Evolutionary conservation across 2,113 vertebrate species (phyloP).

Genomic region (Axis porcinus): DNA sequence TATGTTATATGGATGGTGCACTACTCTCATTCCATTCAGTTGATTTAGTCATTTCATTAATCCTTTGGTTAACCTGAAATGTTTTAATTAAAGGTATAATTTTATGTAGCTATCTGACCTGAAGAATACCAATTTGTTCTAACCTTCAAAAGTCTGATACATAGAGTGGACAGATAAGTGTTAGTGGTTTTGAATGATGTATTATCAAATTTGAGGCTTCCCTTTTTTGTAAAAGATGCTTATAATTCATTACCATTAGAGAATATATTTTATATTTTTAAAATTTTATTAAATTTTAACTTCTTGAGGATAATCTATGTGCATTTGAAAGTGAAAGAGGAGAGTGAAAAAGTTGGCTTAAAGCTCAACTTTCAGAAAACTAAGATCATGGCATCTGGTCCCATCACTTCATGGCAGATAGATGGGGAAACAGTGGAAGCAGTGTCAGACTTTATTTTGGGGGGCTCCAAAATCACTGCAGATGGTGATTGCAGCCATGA

Average conservation of each 20-base stretch:
- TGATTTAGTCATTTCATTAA: not conserved
- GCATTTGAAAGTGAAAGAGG: not conserved
- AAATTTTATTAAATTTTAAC: constrained; percentile 6
- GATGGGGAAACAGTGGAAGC: not conserved
- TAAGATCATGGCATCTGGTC: not conserved
- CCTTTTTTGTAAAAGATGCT: not conserved
- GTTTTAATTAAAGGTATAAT: not conserved
- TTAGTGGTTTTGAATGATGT: not conserved
- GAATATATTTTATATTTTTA: not conserved
- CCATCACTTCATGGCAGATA: not conserved
- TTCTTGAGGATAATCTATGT: not conserved
- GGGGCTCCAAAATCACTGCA: not conserved
- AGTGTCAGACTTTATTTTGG: fast-evolving
- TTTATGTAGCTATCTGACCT: not conserved
- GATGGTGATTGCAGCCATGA: not conserved
- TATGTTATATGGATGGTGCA: not conserved
- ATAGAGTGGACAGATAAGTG: fast-evolving
- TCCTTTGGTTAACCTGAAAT: not conserved
- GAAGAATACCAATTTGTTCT: not conserved
- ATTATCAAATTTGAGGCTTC: not conserved
- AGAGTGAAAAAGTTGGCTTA: not conserved
- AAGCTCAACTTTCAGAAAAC: not conserved
- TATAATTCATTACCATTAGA: not conserved
- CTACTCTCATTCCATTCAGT: not conserved
- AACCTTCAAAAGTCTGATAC: not conserved